Evolutionary conservation across 2,113 vertebrate species (phyloP).

Genomic region (Todiramphus saurophagus): DNA sequence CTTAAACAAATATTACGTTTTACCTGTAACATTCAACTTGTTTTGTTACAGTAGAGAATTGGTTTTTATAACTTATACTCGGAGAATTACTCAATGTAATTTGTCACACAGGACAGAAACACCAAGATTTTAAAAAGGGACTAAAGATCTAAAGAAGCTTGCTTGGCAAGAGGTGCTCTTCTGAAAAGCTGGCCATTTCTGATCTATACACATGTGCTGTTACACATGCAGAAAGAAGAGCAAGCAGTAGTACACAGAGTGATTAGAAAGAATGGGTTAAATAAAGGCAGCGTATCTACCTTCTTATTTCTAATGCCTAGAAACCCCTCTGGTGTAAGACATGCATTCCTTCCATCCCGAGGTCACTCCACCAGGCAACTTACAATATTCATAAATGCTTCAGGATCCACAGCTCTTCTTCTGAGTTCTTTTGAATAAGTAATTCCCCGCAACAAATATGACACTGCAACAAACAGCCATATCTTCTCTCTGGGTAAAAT

Average conservation of each 20-base stretch:
- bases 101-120: neutral
- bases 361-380: neutral
- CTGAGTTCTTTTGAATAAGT: neutral
- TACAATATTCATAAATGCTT: slow-evolving; percentile 24
- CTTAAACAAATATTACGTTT: neutral
- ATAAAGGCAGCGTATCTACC: neutral
- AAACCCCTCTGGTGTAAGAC: neutral
- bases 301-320: neutral
- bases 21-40: neutral
- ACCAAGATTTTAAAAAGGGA: neutral
- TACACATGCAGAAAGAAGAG: neutral
- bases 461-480: neutral
- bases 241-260: neutral
- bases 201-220: neutral
- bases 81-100: neutral
- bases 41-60: neutral
- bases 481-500: slow-evolving; percentile 36
- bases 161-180: neutral
- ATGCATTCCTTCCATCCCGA: neutral
- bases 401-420: neutral
- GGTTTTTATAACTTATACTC: neutral
- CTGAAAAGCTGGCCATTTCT: neutral
- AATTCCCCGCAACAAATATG: neutral
- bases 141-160: neutral
- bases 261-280: neutral